Evolutionary conservation across 2,888 invertebrate genomes (phyloP).

Genomic region (Nomada goodeniana): DNA sequence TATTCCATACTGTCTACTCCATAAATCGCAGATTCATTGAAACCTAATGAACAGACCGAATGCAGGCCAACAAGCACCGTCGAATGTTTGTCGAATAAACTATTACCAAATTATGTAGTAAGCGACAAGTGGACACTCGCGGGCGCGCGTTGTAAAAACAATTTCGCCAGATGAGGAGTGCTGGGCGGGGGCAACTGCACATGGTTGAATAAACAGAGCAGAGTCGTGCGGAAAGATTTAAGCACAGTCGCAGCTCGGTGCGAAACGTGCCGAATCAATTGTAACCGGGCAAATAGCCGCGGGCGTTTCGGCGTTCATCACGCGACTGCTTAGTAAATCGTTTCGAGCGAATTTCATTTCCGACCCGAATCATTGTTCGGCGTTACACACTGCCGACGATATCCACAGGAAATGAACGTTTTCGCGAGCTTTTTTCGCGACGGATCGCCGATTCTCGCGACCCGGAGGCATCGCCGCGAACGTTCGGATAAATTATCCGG

Average conservation of each 20-base stretch:
- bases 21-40: too few relatives aligned
- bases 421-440: conserved; percentile 17
- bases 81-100: too few relatives aligned
- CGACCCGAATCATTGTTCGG: neutral
- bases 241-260: neutral
- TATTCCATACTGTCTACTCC: too few relatives aligned
- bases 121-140: too few relatives aligned
- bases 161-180: neutral
- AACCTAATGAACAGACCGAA: too few relatives aligned
- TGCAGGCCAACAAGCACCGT: too few relatives aligned
- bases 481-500: conserved; percentile 69
- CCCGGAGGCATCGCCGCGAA: conserved; percentile 46
- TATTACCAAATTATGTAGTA: too few relatives aligned
- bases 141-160: neutral
- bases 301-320: conserved; percentile 14
- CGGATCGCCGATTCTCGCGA: conserved; percentile 10
- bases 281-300: conserved; percentile 21
- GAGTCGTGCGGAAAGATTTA: conserved; percentile 18
- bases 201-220: neutral
- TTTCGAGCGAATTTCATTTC: conserved; percentile 16
- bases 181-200: neutral
- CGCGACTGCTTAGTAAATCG: conserved; percentile 16
- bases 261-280: conserved; percentile 32
- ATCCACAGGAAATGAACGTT: conserved; percentile 2
- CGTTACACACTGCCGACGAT: neutral